These are phyloP conservation scores for Telmatochromis sp. DNA, from an alignment of 2,113 vertebrate genomes.

Conservation along the genomic window DNA sequence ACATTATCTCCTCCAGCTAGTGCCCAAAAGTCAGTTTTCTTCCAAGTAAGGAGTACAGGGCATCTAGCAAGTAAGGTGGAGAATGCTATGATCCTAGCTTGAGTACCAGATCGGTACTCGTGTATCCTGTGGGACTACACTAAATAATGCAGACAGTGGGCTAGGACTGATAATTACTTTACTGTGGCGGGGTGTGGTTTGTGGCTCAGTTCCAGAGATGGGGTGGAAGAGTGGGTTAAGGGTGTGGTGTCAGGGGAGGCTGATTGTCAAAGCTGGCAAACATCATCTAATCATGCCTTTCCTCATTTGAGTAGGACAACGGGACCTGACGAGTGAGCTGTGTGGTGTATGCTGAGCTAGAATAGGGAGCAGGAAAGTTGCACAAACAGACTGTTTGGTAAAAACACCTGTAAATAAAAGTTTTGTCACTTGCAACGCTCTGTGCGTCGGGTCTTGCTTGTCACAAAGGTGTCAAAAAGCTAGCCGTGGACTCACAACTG, in stretches of 20 bases:
- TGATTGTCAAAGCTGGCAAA: not conserved
- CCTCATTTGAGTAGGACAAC: not conserved
- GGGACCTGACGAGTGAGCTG: not conserved
- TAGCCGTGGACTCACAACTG: not conserved
- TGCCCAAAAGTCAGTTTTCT: not conserved
- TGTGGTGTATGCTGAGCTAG: not conserved
- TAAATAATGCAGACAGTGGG: not conserved
- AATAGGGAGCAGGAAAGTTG: not conserved
- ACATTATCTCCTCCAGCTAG: not conserved
- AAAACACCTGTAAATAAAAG: not conserved
- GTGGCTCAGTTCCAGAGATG: not conserved
- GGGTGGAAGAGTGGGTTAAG: not conserved
- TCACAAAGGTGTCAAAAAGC: not conserved
- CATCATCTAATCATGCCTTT: not conserved
- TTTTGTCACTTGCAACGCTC: not conserved
- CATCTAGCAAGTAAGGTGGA: not conserved
- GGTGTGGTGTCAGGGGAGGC: not conserved
- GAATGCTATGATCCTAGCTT: not conserved
- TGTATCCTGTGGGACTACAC: not conserved
- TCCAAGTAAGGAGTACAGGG: not conserved
- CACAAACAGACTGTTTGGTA: not conserved
- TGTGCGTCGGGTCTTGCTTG: not conserved
- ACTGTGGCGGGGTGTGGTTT: not conserved
- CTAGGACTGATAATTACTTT: not conserved
- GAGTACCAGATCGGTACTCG: not conserved